phyloP scores from a whole-genome alignment of 2,113 vertebrate species.

The Andinoacara biseriatus region DNA sequence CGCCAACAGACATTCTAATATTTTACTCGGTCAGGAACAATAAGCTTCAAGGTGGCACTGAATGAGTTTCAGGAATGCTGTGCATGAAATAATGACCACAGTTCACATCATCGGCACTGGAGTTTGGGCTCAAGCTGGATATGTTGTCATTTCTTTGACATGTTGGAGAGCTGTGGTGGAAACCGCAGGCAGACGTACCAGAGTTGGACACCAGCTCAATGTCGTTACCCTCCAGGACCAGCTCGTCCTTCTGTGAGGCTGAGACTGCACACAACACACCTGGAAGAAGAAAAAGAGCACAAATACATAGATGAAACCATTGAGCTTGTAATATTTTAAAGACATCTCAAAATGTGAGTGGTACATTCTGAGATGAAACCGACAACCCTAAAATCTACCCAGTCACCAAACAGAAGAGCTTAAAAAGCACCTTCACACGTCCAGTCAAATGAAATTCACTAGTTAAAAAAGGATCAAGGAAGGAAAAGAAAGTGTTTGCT shows the following conservation, averaged over 20 bases:
- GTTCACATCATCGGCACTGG: background rate
- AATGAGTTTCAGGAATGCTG: background rate
- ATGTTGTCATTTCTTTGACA: background rate
- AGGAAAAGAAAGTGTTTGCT: background rate
- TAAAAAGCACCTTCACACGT: background rate
- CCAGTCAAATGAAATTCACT: too few species aligned
- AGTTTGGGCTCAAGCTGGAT: background rate
- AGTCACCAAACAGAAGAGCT: background rate
- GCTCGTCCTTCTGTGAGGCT: slow-evolving; percentile 94
- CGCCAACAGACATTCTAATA: background rate
- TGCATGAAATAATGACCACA: background rate
- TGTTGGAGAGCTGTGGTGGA: background rate
- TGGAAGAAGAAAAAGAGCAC: slow-evolving; percentile 39
- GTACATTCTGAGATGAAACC: background rate
- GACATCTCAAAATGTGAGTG: background rate
- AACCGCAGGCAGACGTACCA: slow-evolving; percentile 76
- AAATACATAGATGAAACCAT: background rate
- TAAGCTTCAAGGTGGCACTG: background rate
- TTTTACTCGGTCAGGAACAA: background rate
- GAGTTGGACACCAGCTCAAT: slow-evolving; percentile 99
- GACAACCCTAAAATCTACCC: background rate
- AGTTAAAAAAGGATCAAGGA: background rate
- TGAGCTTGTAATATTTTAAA: background rate
- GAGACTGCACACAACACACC: slow-evolving; percentile 92
- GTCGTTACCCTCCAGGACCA: slow-evolving; percentile 97